A percentile compares a stretch with the other conserved stretches of the same genome.
phyloP scores from a whole-genome alignment of 2,113 vertebrate species.

The Stegostoma tigrinum region DNA sequence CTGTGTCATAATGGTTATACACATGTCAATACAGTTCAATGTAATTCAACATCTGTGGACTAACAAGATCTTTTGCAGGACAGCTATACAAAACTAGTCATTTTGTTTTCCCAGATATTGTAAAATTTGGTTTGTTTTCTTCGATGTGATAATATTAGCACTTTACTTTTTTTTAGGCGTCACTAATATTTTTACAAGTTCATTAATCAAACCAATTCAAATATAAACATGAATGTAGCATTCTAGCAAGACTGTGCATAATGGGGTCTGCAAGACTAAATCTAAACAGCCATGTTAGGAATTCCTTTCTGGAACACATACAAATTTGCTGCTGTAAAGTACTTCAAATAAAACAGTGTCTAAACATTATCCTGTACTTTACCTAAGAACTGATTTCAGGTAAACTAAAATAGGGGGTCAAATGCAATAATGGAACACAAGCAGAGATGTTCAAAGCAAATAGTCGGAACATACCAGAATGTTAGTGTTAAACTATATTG shows the following conservation, averaged over 20 bases:
- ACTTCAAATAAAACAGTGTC: neutral
- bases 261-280: neutral
- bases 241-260: neutral
- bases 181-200: neutral
- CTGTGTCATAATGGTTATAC: neutral
- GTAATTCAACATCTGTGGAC: neutral
- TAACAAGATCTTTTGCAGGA: neutral
- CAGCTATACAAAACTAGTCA: neutral
- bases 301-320: neutral
- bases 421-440: neutral
- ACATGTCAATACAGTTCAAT: neutral
- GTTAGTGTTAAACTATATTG: neutral
- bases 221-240: neutral
- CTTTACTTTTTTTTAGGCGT: neutral
- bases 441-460: neutral
- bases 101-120: neutral
- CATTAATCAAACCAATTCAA: neutral
- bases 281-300: neutral
- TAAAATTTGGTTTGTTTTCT: neutral
- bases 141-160: neutral
- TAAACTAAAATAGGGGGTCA: neutral
- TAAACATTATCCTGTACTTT: neutral
- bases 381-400: neutral
- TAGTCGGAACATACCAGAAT: neutral
- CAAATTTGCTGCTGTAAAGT: neutral